Conservation (phyloP, 2,113 vertebrate genomes). For the Spheniscus mendiculus region DNA sequence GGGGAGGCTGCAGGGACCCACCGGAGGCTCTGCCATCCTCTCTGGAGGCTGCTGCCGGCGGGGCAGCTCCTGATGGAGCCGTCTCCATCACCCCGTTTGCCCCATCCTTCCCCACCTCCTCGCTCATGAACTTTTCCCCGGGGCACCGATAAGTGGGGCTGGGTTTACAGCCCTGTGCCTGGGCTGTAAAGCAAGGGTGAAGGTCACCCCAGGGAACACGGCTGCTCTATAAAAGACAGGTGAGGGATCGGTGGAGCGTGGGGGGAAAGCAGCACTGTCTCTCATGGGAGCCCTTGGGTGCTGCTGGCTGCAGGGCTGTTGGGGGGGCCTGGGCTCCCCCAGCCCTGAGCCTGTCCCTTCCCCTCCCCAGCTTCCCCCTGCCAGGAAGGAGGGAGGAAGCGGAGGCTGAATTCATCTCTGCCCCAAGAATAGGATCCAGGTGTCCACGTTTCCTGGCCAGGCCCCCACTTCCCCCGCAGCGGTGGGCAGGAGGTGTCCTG, state of each 20-base stretch:
- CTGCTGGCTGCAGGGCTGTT: neutral
- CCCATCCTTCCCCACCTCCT: neutral
- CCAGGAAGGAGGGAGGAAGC: conserved; percentile 50
- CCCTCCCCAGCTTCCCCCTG: neutral
- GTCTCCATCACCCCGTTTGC: rapidly evolving
- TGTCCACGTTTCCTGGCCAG: conserved; percentile 3
- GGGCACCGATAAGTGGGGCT: neutral
- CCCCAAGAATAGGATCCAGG: conserved; percentile 41
- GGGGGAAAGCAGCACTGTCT: neutral
- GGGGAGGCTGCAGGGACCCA: neutral
- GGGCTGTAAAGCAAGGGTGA: conserved; percentile 4
- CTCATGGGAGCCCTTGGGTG: neutral
- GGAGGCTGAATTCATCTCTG: neutral
- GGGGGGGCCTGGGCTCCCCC: neutral
- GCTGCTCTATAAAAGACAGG: neutral
- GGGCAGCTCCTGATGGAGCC: neutral
- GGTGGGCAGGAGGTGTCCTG: rapidly evolving
- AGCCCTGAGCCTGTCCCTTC: too few species aligned
- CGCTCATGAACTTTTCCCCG: neutral
- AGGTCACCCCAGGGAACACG: neutral
- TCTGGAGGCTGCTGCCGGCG: rapidly evolving
- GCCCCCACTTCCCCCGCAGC: neutral
- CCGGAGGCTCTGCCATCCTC: neutral
- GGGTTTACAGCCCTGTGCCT: conserved; percentile 16
- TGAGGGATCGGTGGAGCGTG: neutral